Evolutionary conservation across 2,797 vertebrate genomes (phyloP), one percentile per base, ranked within the genome.

Genomic region (Neosalanx taihuensis): DNA sequence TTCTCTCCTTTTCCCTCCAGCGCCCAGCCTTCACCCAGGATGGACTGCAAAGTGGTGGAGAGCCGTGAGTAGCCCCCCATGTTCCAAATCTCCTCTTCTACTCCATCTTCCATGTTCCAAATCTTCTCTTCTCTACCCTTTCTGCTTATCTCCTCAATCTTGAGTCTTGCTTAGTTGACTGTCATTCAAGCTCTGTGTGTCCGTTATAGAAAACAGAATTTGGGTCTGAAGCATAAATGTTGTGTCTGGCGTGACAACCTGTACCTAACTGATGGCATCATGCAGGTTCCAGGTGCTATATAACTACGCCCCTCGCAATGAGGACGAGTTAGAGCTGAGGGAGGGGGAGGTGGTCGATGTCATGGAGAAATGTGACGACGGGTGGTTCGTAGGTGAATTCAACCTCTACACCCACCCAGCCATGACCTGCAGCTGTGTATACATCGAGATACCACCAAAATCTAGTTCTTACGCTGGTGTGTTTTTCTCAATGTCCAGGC

Each of bases 351-450:
- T 95, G 80, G 91, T 96, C 69, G 95, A 96, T 73, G 94, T 96
- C 81, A 95, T 95, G 94, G 95, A 96, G 79, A 95, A 94, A 76
- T 96, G 95, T 82, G 95, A 95, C 75, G 95, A 96, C 75, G 95
- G 95, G 73, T 96, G 95, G 95, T 96, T 95, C 92, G 95, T 96
- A 79, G 95, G 95, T 96, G 90, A 56, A 93, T 92, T 6, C 30
- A 0, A 6, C 46, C 6, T 46, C 4, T 71, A 60, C 20, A 46
- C 23, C 33, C 33, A 6, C 23, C 58, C 12, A 9, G 3, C n/a
- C 2, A 30, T 33, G 51, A 53, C 58, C 31, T 41, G 20, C 59
- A 46, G 41, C 41, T 12, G 1, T 13, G 41, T 46, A 46, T 9
- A 46, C 7, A 46, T 46, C 41, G 13, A 46, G 41, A 13, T 46